Evolutionary conservation across 2,797 vertebrate species (phyloP), one percentile per base, ranked within the genome.

Genomic region (Acipenser transmontanus): DNA sequence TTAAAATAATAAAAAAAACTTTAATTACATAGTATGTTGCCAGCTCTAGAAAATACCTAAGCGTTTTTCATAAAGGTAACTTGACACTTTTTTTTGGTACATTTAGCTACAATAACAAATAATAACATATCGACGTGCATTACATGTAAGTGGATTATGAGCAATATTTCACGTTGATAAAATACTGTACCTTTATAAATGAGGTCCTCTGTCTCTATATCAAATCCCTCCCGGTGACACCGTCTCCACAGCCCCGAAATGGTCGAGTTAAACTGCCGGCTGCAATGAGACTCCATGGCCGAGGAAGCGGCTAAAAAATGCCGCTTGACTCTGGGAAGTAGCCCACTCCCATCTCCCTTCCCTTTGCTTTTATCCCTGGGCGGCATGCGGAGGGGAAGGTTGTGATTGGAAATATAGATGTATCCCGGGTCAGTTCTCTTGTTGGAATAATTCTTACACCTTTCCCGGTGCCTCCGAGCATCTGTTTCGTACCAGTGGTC

Each of bases 401-500:
- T 93, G 75, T 92, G 89, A 73, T 87, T 92, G 12, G 93, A 92
- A 69, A 93, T 94, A 79, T 93, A 94, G 84, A 94, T 95, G 80
- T 93, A 95, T 0, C 94, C 94, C 2, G 92, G 93, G 81, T 96
- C 93, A 84, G 84, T 92, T 52, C 93, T 85, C 82, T 95, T 95
- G 83, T 93, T 93, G 73, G 89, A 91, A 75, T 93, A 94, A 82
- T 91, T 92, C 72, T 93, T 93, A 81, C 94, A 96, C 73, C 93
- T 86, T 69, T 95, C 92, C 1, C 94, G 91, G 71, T 96, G 93
- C 66, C 91, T 85, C 80, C 94, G 80, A 8, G 94, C 94, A 76
- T 96, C 94, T 47, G 93, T 96, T 88, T 96, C 93, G 82, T 96
- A 96, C 93, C 94, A 96, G 59, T 91, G 90, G 73, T 95, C 93